Conservation (phyloP, 2,888 invertebrate genomes). For the Gibbula magus region DNA sequence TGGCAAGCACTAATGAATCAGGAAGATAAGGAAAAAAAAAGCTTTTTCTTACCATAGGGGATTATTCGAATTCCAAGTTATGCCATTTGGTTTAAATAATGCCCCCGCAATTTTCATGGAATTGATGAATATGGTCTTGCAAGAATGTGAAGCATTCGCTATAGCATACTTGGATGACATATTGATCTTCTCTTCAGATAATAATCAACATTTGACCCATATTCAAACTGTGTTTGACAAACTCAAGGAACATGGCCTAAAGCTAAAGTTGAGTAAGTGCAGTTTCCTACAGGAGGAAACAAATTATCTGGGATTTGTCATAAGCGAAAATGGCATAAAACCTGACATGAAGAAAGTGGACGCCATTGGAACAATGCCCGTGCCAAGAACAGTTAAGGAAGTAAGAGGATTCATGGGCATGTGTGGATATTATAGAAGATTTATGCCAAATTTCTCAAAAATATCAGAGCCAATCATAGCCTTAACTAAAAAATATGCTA, state of each 20-base stretch:
- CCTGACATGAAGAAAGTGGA: conserved; percentile 34
- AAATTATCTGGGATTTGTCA: conserved; percentile 31
- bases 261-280: conserved; percentile 34
- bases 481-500: conserved; percentile 38
- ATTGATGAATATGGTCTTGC: too few relatives aligned
- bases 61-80: conserved; percentile 17
- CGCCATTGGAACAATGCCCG: conserved; percentile 31
- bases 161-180: conserved; percentile 40
- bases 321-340: conserved; percentile 33
- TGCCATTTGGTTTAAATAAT: conserved; percentile 19
- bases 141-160: conserved; percentile 32
- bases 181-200: conserved; percentile 30
- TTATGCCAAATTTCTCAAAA: conserved; percentile 32
- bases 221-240: conserved; percentile 34
- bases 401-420: conserved; percentile 43
- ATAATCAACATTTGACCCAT: conserved; percentile 38
- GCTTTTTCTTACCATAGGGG: too few relatives aligned
- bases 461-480: conserved; percentile 30
- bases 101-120: conserved; percentile 31
- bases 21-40: too few relatives aligned
- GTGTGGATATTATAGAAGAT: conserved; percentile 40
- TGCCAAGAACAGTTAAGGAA: conserved; percentile 35
- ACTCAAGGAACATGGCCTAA: conserved; percentile 28
- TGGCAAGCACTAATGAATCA: too few relatives aligned
- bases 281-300: conserved; percentile 32